Evolutionary conservation across 2,113 vertebrate species (phyloP), one percentile per base, ranked within the genome.

Genomic region (Gasterosteus nipponicus): DNA sequence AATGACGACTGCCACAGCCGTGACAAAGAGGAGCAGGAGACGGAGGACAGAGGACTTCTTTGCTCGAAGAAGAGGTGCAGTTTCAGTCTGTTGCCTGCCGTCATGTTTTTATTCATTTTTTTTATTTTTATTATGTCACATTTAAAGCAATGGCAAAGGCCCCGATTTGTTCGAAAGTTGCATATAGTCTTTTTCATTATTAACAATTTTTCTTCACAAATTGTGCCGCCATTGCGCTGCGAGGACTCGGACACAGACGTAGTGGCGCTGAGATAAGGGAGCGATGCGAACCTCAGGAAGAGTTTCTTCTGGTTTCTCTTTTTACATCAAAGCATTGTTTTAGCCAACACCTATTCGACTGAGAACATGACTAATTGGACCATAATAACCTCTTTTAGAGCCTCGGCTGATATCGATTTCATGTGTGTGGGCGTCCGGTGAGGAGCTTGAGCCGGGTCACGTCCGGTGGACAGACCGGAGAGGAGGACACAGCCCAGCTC

Each of bases 1-100:
- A 78, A 76, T 60, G 73, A 73, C 51, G 59, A 71, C 58, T 1
- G 44, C 54, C 77, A 46, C 46, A 69, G 69, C 9, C 57, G 60
- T 58, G 44, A 31, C 22, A 76, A 57, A 59, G 75, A n/a, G 35
- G 57, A 61, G 10, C 22, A 63, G 15, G 19, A 39, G 26, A 22
- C 39, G 70, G 53, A 70, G 26, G 39, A 54, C 26, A 47, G 22
- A 42, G 10, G 12, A 47, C 70, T 31, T 59, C 19, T 75, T 46
- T 60, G 60, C 26, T 38, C 54, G 15, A 59, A 51, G 63, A 65
- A 26, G 38, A 19, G 15, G 22, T 38, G 2, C 41, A 46, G 49
- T 62, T 26, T 60, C 44, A 12, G 41, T 49, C 16, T 53, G 2
- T 72, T 10, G 7, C 59, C 16, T 62, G 19, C 18, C 42, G 26